Evolutionary conservation across 2,888 invertebrate species (phyloP), one percentile per base, ranked within the genome.

Genomic region (Lithophane leautieri): DNA sequence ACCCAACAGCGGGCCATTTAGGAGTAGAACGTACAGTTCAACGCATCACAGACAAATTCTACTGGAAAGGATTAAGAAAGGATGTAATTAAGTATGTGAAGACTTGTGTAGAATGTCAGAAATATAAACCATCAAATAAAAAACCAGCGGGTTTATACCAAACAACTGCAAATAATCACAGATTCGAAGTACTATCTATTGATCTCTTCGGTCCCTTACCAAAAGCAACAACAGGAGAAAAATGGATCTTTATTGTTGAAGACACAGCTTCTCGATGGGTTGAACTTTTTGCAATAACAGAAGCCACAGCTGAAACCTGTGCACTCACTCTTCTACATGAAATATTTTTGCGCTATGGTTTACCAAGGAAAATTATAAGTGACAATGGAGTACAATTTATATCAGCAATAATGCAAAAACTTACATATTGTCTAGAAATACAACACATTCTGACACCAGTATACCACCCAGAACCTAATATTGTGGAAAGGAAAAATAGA

Each of bases 401-500:
- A 58, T 58, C 58, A 25, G 25, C 8, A 8, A 22, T 40, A 61
- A 61, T 14, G 62, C 62, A 62, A 62, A 62, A 62, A 22, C 61
- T 61, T 7, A 14, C 61, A 3, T 61, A 40, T 61, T 61, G 22
- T 14, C 12, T 61, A 40, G 40, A 62, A 62, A 40, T 62, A n/a
- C 40, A 62, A 40, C 62, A 60, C 44, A 44, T 44, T 44, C 44
- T 44, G 12, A 44, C 44, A 44, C 44, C 44, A 12, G 44, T 44
- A 44, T 60, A 60, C 12, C 22, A 60, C 28, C 34, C 25, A 34
- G 78, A 81, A 60, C 62, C 73, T 7, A 81, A 78, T 54, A 22
- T 70, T 19, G 78, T 78, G 6, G 78, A 78, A 73, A 44, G 76
- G 25, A 75, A 72, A 65, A 78, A 78, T 47, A 56, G 73, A 56